A percentile compares a stretch with the other conserved stretches of the same genome.
Evolutionary conservation across 1,140 invertebrate genomes (phyloP).

Genomic region (Diachasmimorpha longicaudata): DNA sequence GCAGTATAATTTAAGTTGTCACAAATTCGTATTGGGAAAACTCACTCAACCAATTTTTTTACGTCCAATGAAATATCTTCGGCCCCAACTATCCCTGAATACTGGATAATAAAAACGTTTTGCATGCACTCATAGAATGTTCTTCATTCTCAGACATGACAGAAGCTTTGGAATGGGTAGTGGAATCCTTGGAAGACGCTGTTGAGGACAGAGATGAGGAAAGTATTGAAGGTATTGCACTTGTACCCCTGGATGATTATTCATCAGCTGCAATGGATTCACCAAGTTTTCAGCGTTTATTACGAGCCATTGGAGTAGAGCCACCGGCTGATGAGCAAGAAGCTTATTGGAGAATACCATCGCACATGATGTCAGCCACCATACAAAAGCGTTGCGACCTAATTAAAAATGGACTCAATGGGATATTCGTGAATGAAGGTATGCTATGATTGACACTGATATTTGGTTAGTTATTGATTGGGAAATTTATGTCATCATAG

Average conservation of each 20-base stretch:
- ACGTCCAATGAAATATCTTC: background rate
- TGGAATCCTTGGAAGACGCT: conserved; percentile 67
- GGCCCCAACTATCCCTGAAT: background rate
- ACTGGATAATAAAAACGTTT: background rate
- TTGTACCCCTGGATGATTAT: conserved; percentile 70
- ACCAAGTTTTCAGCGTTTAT: conserved; percentile 64
- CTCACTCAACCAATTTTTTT: background rate
- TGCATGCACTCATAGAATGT: conserved; percentile 14
- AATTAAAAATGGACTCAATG: conserved; percentile 57
- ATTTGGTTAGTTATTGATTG: no score
- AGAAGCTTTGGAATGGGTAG: conserved; percentile 67
- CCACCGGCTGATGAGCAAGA: conserved; percentile 68
- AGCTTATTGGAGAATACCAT: conserved; percentile 69
- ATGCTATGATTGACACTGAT: background rate
- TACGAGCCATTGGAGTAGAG: conserved; percentile 66
- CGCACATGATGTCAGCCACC: conserved; percentile 57
- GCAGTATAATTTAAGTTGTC: no score
- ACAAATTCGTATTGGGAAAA: no score
- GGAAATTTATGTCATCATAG: background rate
- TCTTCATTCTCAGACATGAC: conserved; percentile 53
- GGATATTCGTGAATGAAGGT: conserved; percentile 50
- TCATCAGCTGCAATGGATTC: conserved; percentile 68
- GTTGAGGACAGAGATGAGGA: conserved; percentile 68
- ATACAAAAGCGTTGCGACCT: conserved; percentile 58
- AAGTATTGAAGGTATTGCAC: conserved; percentile 65